Conservation (phyloP, 2,113 vertebrate species). For the Albula glossodonta region DNA sequence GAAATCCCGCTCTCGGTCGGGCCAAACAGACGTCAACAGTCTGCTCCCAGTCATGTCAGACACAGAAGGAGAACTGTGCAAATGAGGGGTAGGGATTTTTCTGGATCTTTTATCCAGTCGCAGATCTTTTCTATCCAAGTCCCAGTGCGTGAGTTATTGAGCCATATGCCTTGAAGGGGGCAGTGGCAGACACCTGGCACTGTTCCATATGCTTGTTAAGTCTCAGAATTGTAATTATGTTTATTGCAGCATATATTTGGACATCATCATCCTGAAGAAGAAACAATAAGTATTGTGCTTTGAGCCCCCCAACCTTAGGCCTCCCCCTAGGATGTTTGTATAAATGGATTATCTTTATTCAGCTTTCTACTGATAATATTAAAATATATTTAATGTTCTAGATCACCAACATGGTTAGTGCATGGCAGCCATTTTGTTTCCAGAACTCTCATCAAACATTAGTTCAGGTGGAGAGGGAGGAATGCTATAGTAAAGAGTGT, state of each 20-base stretch:
- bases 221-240: neutral
- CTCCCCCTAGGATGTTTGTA: too few species aligned
- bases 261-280: neutral
- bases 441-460: too few species aligned
- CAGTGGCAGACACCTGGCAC: neutral
- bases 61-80: conserved; percentile 37
- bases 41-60: conserved; percentile 42
- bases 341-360: too few species aligned
- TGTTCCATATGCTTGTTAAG: neutral
- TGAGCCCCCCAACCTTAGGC: neutral
- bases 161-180: neutral
- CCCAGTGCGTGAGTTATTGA: neutral
- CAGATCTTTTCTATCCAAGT: neutral
- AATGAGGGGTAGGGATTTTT: neutral
- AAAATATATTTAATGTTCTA: too few species aligned
- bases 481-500: too few species aligned
- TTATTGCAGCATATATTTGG: neutral
- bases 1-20: conserved; percentile 58
- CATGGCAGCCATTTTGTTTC: too few species aligned
- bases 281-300: neutral
- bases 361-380: too few species aligned
- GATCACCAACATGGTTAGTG: too few species aligned
- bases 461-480: too few species aligned
- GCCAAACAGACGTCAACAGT: conserved; percentile 43
- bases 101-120: neutral